phyloP scores from a whole-genome alignment of 2,797 vertebrate genomes.

The Naso thynnoides region DNA sequence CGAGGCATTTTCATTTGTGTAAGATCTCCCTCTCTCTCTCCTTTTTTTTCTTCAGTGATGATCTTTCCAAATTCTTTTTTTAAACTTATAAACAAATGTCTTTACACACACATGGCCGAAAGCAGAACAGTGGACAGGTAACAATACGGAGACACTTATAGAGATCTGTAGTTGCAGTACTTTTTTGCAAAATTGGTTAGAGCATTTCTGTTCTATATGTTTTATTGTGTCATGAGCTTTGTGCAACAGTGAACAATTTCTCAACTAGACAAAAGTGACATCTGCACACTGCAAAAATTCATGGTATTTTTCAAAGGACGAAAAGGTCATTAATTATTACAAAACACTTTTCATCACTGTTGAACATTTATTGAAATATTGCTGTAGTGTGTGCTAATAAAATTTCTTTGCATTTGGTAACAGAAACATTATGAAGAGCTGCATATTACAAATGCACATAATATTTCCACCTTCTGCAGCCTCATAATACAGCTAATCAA shows the following conservation, averaged over 20 bases:
- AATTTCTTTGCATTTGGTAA: background rate
- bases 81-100: slow-evolving; percentile 49
- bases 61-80: slow-evolving; percentile 56
- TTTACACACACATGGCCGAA: background rate
- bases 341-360: background rate
- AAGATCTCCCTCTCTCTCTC: slow-evolving; percentile 47
- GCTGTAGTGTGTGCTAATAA: background rate
- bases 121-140: slow-evolving; percentile 7
- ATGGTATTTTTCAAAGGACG: background rate
- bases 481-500: background rate
- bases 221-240: background rate
- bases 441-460: background rate
- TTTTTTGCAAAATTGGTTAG: background rate
- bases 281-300: background rate
- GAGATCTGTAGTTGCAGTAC: background rate
- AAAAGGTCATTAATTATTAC: background rate
- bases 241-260: background rate
- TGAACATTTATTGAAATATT: background rate
- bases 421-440: background rate
- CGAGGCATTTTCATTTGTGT: slow-evolving; percentile 75
- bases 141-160: background rate
- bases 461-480: background rate
- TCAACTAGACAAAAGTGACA: background rate
- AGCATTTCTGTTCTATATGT: background rate
- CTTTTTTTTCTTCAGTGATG: slow-evolving; percentile 52